Evolutionary conservation across 2,113 vertebrate genomes (phyloP).

Genomic region (Ptilonorhynchus violaceus): DNA sequence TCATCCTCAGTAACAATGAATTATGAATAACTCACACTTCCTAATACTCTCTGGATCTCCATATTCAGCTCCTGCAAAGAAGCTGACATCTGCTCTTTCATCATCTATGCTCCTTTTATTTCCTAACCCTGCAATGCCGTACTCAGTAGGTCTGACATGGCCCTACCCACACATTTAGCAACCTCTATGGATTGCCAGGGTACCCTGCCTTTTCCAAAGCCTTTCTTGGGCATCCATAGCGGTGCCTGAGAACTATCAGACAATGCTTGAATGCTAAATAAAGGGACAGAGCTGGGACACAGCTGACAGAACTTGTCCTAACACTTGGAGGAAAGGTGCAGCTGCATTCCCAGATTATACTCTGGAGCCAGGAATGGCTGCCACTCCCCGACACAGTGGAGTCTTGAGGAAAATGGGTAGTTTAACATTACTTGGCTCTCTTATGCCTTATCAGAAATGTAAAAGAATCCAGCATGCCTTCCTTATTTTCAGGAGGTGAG

Average conservation of each 20-base stretch:
- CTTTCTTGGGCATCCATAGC: background rate
- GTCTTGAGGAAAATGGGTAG: background rate
- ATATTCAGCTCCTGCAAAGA: background rate
- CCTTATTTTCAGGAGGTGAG: background rate
- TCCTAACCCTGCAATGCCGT: background rate
- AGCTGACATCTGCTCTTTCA: background rate
- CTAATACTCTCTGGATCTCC: background rate
- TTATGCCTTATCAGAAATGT: background rate
- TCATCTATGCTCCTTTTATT: background rate
- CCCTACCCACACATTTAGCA: background rate
- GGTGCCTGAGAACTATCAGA: background rate
- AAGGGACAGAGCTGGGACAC: constrained; percentile 64
- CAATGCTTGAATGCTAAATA: constrained; percentile 15
- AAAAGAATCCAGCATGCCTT: background rate
- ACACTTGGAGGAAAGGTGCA: constrained; percentile 66
- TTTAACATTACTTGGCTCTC: background rate
- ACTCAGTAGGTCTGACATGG: background rate
- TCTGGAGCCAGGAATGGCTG: background rate
- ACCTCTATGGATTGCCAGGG: background rate
- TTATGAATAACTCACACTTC: background rate
- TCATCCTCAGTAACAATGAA: background rate
- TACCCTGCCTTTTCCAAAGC: background rate
- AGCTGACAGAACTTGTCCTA: constrained; percentile 77
- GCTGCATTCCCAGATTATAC: constrained; percentile 68
- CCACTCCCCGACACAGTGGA: background rate